phyloP scores from a whole-genome alignment of 1,140 invertebrate species.

The Euwallacea fornicatus region DNA sequence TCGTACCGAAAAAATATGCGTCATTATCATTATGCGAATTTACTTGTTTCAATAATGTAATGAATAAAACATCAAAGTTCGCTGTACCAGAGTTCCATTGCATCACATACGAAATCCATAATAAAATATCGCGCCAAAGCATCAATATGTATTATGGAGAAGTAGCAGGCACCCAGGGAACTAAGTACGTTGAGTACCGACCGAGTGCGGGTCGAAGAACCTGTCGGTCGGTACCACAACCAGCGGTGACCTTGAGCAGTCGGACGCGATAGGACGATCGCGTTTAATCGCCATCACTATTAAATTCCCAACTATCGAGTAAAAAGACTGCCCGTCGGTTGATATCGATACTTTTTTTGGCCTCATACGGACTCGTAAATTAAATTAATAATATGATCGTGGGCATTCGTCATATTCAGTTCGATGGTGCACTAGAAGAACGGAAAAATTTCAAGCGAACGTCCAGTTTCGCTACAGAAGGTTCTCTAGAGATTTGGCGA shows the following conservation, averaged over 20 bases:
- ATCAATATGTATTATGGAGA: slow-evolving; percentile 11
- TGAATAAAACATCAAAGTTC: too few relatives aligned
- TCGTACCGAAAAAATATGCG: too few relatives aligned
- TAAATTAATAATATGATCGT: too few relatives aligned
- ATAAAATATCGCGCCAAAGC: not conserved
- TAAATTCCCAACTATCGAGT: slow-evolving; percentile 23
- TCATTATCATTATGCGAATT: too few relatives aligned
- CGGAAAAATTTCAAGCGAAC: too few relatives aligned
- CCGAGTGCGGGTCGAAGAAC: slow-evolving; percentile 20
- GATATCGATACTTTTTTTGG: slow-evolving; percentile 10
- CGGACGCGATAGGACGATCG: slow-evolving; percentile 23
- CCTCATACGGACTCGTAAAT: not conserved
- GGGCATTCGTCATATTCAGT: too few relatives aligned
- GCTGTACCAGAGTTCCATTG: not conserved
- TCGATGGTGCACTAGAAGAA: too few relatives aligned
- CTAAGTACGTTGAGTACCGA: not conserved
- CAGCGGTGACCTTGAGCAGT: slow-evolving; percentile 18
- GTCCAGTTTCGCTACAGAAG: too few relatives aligned
- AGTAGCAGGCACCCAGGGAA: not conserved
- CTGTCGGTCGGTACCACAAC: slow-evolving; percentile 11
- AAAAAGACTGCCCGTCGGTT: slow-evolving; percentile 6
- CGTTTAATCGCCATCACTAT: slow-evolving; percentile 16
- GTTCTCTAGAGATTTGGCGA: too few relatives aligned
- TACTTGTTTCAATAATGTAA: too few relatives aligned
- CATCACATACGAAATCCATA: not conserved